Conservation (phyloP, 2,797 vertebrate genomes). For the Rhincodon typus region DNA sequence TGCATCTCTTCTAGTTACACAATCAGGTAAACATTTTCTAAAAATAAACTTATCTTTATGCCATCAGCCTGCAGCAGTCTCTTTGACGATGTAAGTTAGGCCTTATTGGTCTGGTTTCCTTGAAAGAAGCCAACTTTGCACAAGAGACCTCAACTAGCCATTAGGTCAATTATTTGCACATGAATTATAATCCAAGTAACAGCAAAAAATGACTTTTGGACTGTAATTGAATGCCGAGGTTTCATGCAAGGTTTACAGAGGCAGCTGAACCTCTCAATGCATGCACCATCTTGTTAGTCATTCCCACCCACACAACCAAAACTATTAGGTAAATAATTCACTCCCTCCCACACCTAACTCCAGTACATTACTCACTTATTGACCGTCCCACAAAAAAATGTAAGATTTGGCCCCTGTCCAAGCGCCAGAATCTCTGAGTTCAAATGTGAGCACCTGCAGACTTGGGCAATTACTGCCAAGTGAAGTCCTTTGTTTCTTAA, state of each 20-base stretch:
- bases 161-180: neutral
- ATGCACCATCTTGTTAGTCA: conserved; percentile 7
- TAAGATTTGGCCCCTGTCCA: too few species aligned
- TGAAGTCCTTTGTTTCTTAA: neutral
- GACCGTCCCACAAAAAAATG: neutral
- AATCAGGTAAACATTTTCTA: neutral
- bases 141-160: neutral
- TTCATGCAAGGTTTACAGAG: neutral
- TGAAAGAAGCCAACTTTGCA: neutral
- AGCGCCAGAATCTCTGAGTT: too few species aligned
- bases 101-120: neutral
- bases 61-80: neutral
- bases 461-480: neutral
- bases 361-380: neutral
- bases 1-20: neutral
- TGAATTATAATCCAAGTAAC: neutral
- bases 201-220: neutral
- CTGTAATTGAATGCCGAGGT: neutral
- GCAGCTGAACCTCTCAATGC: neutral
- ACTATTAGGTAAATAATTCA: neutral
- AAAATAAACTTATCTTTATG: neutral
- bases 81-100: neutral
- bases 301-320: neutral
- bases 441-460: neutral
- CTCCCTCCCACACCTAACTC: neutral